Base-by-base conservation (phyloP, 2,888 invertebrate species). In the Clostera curtula region DNA sequence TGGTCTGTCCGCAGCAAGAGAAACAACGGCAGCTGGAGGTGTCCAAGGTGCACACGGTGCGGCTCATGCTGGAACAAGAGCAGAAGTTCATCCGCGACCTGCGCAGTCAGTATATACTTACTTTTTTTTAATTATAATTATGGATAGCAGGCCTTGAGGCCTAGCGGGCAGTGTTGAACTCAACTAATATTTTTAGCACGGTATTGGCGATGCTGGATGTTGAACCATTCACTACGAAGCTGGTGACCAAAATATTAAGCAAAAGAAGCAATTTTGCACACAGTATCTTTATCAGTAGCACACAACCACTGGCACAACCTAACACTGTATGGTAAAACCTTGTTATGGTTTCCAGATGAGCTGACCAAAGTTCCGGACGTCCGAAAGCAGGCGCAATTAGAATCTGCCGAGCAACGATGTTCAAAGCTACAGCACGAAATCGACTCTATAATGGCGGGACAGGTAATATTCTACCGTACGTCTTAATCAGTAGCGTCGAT, bases 11-110 rank as follows among this genome's bases (percentile, higher is more conserved):
- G 10, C 80, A 96, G 96, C 87, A 90, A 49, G 94, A 93, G 60
- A 94, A 93, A 64, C 92, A 93, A 55, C 87, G 91, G 19, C 93
- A 95, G 75, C 83, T 96, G 67, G 93, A 93, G 61, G 88, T 89
- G 31, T 91, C 94, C 48, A 91, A 93, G 56, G 91, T 93, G 30
- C 90, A 93, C 66, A 95, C 96, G 9, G 88, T 96, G 42, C 90
- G 91, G 46, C 85, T 95, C 57, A 97, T 97, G 97, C 84, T 96
- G 43, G 95, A 95, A 54, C 89, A 93, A 55, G 95, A 95, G 57
- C 91, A 91, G 68, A 88, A 91, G 52, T 93, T 93, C 71, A 88
- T 94, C 49, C 91, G 94, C 50, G 88, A 90, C 49, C 76, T 95
- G 35, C 87, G 92, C 36, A 90, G 90, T 77, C 84, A 90, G 75